A percentile compares a stretch with the other conserved stretches of the same genome.
phyloP scores from a whole-genome alignment of 2,797 vertebrate genomes.

The Halcyon chelicuti region DNA sequence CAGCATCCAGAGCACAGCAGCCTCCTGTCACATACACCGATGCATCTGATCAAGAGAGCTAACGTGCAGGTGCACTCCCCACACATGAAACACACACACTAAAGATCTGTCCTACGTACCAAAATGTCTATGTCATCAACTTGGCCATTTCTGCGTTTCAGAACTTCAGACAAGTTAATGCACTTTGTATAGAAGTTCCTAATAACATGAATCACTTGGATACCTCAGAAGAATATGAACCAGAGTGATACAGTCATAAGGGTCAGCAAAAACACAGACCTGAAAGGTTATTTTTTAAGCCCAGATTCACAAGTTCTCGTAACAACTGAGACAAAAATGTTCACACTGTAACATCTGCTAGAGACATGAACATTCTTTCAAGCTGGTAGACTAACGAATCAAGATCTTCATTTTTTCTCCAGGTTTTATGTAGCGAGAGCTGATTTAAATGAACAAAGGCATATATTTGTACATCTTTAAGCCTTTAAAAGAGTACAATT shows the following conservation, averaged over 20 bases:
- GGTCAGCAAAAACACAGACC: not conserved
- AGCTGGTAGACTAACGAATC: not conserved
- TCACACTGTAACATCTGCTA: not conserved
- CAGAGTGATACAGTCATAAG: not conserved
- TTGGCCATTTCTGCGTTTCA: not conserved
- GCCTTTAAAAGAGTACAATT: not conserved
- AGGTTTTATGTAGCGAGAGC: not conserved
- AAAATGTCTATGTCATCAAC: not conserved
- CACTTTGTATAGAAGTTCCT: not conserved
- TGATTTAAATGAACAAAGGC: not conserved
- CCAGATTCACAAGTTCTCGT: not conserved
- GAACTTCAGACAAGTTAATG: not conserved
- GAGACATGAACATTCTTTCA: not conserved
- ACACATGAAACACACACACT: not conserved
- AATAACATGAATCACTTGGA: not conserved
- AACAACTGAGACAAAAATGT: not conserved
- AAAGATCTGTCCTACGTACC: not conserved
- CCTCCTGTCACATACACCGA: not conserved
- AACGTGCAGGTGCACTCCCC: not conserved
- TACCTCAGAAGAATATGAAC: not conserved
- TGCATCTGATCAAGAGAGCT: not conserved
- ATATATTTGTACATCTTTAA: not conserved
- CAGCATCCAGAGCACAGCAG: not conserved
- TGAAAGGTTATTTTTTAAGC: not conserved
- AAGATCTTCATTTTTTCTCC: not conserved